These are phyloP conservation scores for Strix uralensis DNA, from an alignment of 2,113 vertebrate genomes.

Conservation along the genomic window DNA sequence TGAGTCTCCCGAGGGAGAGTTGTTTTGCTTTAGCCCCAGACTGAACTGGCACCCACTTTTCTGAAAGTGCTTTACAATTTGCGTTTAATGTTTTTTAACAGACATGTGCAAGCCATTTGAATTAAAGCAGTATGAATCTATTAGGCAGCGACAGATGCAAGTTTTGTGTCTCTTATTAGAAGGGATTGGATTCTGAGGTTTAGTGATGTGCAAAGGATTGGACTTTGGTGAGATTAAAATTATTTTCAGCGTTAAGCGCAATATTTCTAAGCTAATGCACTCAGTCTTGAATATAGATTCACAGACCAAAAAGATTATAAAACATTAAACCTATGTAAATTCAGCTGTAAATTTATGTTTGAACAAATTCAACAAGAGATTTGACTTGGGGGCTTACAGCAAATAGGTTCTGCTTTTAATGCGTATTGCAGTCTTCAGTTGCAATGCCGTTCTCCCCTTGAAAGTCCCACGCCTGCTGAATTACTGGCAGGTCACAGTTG, in stretches of 20 bases:
- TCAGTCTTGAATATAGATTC: constrained; percentile 71
- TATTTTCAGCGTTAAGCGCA: constrained; percentile 71
- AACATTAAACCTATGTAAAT: constrained; percentile 79
- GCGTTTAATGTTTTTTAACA: constrained; percentile 5
- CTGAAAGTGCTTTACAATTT: not conserved
- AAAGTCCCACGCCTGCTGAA: constrained; percentile 49
- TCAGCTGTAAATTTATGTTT: constrained; percentile 72
- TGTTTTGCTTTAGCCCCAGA: not conserved
- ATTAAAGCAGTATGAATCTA: constrained; percentile 53
- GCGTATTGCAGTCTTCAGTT: not conserved
- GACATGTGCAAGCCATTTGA: not conserved
- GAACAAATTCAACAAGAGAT: constrained; percentile 75
- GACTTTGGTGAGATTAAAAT: constrained; percentile 73
- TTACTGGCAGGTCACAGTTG: constrained; percentile 73
- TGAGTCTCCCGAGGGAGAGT: not conserved
- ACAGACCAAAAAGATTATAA: constrained; percentile 73
- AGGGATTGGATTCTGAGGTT: constrained; percentile 62
- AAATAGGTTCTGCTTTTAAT: constrained; percentile 56
- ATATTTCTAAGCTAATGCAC: constrained; percentile 61
- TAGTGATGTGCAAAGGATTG: constrained; percentile 67
- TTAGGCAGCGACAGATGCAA: constrained; percentile 49
- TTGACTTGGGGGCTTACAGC: constrained; percentile 69
- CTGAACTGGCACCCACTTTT: not conserved
- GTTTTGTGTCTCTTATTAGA: constrained; percentile 58
- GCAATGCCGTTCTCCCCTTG: constrained; percentile 31